Percentiles rank a stretch among this genome's conserved stretches.
Conservation (phyloP, 2,113 vertebrate species). For the Solea solea region DNA sequence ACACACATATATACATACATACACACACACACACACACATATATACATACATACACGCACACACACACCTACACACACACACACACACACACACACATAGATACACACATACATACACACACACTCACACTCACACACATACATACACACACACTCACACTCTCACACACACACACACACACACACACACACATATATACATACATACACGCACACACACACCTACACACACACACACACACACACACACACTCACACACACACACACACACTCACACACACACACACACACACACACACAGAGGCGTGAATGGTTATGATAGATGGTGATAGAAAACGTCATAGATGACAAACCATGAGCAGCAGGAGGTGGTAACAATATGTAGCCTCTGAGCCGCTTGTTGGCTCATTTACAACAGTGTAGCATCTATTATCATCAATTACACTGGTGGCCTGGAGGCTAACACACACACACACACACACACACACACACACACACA, state of each 20-base stretch:
- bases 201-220: not conserved
- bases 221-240: not conserved
- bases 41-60: too few species aligned
- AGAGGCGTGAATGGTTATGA: too few species aligned
- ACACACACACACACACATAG: too few species aligned
- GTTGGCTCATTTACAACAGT: slow-evolving; percentile 38
- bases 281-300: too few species aligned
- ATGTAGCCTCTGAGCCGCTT: slow-evolving; percentile 9
- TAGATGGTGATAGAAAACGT: not conserved
- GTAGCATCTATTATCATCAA: slow-evolving; percentile 46
- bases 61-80: too few species aligned
- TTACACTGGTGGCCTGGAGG: slow-evolving; percentile 19
- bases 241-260: not conserved
- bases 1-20: too few species aligned
- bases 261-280: too few species aligned
- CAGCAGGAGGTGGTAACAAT: slow-evolving; percentile 2
- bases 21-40: too few species aligned
- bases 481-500: slow-evolving; percentile 7
- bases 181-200: not conserved
- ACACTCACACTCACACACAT: too few species aligned
- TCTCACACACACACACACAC: not conserved
- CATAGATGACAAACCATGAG: not conserved
- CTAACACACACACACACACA: not conserved
- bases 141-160: not conserved
- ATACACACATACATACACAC: too few species aligned